Conservation (phyloP, 2,113 vertebrate species). For the Paradoxurus hermaphroditus region DNA sequence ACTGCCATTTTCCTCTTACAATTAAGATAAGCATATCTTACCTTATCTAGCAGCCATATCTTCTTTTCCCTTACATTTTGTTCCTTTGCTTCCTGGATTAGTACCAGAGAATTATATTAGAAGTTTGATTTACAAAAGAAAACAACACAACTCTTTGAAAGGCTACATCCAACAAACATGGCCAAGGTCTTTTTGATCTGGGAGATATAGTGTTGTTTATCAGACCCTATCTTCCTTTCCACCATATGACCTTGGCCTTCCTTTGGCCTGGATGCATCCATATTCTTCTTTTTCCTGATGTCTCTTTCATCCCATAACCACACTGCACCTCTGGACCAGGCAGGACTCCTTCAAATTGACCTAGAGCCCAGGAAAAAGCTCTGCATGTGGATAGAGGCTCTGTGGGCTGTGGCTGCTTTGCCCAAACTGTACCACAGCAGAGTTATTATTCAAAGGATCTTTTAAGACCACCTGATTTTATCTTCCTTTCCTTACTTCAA, state of each 20-base stretch:
- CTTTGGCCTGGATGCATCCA: not conserved
- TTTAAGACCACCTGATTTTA: not conserved
- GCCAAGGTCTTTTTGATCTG: not conserved
- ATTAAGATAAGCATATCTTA: not conserved
- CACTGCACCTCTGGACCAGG: not conserved
- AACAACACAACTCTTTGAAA: not conserved
- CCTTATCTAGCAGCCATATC: too few species aligned
- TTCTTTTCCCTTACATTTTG: not conserved
- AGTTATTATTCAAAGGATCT: not conserved
- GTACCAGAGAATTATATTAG: not conserved
- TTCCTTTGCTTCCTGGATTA: not conserved
- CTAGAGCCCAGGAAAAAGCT: not conserved
- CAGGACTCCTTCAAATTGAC: not conserved
- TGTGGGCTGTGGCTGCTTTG: not conserved
- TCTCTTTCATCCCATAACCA: not conserved
- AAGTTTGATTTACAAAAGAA: not conserved
- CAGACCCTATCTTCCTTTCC: not conserved
- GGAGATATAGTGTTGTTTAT: not conserved
- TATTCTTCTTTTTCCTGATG: not conserved
- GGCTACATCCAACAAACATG: not conserved
- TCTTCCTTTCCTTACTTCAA: not conserved
- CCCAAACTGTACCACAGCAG: not conserved
- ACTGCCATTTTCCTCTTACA: not conserved
- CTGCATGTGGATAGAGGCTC: not conserved
- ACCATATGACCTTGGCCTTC: not conserved